These are phyloP conservation scores for Drosophila arizonae DNA, from an alignment of 1,140 invertebrate genomes.

Conservation along the genomic window DNA sequence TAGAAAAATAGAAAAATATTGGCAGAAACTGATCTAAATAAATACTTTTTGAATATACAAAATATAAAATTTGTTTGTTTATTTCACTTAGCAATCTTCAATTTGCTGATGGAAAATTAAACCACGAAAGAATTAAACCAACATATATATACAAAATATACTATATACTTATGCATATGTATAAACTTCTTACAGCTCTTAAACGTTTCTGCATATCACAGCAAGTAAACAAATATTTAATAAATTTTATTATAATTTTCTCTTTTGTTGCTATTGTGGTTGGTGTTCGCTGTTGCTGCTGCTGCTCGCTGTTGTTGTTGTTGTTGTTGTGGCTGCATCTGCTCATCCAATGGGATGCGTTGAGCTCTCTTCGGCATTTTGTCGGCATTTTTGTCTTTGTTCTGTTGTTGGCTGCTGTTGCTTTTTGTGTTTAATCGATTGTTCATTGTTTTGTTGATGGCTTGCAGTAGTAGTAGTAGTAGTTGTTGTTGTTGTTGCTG, in stretches of 20 bases:
- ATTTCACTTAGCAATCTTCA: no score
- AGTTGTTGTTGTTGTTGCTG: slow-evolving; percentile 27
- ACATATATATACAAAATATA: no score
- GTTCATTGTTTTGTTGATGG: slow-evolving; percentile 64
- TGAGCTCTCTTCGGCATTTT: slow-evolving; percentile 44
- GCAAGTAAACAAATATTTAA: slow-evolving; percentile 64
- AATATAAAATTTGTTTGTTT: no score
- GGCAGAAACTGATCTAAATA: no score
- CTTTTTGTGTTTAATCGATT: slow-evolving; percentile 65
- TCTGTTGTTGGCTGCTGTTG: slow-evolving; percentile 50
- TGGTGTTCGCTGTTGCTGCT: no score
- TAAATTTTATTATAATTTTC: slow-evolving; percentile 72
- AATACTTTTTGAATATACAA: no score
- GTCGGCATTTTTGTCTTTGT: slow-evolving; percentile 56
- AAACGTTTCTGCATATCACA: slow-evolving; percentile 69
- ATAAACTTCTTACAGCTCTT: slow-evolving; percentile 2
- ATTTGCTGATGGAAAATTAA: no score
- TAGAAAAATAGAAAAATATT: no score
- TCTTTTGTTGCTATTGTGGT: slow-evolving; percentile 22
- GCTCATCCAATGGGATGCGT: slow-evolving; percentile 44
- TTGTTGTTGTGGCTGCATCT: slow-evolving; percentile 26
- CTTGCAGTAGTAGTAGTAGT: slow-evolving; percentile 35
- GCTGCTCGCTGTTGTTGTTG: no score
- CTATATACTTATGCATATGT: no score
- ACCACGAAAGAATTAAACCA: no score